Base-by-base conservation (phyloP, 2,888 invertebrate genomes). In the Folsomia candida region DNA sequence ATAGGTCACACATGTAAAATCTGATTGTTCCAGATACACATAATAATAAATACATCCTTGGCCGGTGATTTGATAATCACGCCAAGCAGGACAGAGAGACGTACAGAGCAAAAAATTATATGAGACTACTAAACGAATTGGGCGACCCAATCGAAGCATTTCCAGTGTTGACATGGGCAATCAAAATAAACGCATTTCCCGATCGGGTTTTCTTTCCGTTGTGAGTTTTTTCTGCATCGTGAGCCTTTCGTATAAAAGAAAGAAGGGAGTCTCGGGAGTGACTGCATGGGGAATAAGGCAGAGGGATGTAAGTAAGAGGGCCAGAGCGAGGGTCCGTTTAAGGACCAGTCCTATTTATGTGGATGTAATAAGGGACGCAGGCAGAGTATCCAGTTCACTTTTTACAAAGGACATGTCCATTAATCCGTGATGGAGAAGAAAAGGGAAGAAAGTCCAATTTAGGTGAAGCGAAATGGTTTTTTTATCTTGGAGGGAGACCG, bases 361-460 rank as follows among this genome's bases (percentile, higher is more conserved):
- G 54, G 54, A 22, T 47, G 18, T 11, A 47, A 47, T 47, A 47
- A 54, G 54, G 18, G 54, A 54, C 22, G 18, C 20, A 20, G 54
- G 47, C 18, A 11, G 47, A 47, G 47, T 47, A 54, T 54, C 54
- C 54, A 54, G 54, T 54, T 14, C 54, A 54, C 37, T 54, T 54
- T 54, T 54, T 54, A 54, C 54, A 54, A 54, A 54, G 54, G 54
- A 54, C 20, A 54, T n/a, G 20, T 54, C 54, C 54, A 54, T 54
- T 54, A 54, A 54, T 54, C 54, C 54, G 54, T 37, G 54, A 4
- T 18, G 54, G 22, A 54, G 54, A 54, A 54, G 54, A 54, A 54
- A 54, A 54, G 54, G 54, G 54, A 54, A 54, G 54, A 54, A 54
- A 54, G 54, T 54, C 54, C 54, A 54, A 54, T 54, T 54, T 54